Conservation (phyloP, 2,113 vertebrate genomes). For the Zootoca vivipara region DNA sequence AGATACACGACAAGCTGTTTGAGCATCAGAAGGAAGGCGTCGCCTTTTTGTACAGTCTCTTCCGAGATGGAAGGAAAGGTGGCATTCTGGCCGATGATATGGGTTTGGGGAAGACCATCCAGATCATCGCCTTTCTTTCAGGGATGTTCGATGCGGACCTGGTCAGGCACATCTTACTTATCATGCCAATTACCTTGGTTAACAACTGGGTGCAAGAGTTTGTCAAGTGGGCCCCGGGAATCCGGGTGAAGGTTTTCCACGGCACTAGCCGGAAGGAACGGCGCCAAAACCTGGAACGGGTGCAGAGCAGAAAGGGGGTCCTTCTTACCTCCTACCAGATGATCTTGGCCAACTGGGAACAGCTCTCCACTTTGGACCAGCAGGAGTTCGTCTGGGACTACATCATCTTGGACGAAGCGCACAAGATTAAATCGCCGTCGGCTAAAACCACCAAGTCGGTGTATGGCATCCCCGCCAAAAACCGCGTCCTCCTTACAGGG, state of each 20-base stretch:
- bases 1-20: slow-evolving; percentile 85
- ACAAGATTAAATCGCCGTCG: slow-evolving; percentile 91
- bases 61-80: slow-evolving; percentile 78
- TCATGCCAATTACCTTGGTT: slow-evolving; percentile 93
- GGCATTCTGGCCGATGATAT: slow-evolving; percentile 96
- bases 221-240: slow-evolving; percentile 87
- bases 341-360: slow-evolving; percentile 93
- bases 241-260: slow-evolving; percentile 91
- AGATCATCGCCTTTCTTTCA: slow-evolving; percentile 93
- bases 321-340: slow-evolving; percentile 92
- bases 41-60: slow-evolving; percentile 87
- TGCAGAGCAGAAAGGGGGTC: slow-evolving; percentile 84
- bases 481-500: slow-evolving; percentile 90
- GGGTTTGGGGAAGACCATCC: slow-evolving; percentile 96
- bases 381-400: slow-evolving; percentile 91
- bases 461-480: slow-evolving; percentile 77
- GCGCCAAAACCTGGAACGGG: slow-evolving; percentile 80
- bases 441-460: slow-evolving; percentile 90
- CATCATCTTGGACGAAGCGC: slow-evolving; percentile 91
- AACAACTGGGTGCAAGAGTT: slow-evolving; percentile 91
- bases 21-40: slow-evolving; percentile 89
- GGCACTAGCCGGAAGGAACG: slow-evolving; percentile 85
- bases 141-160: slow-evolving; percentile 90
- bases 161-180: slow-evolving; percentile 77
- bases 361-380: slow-evolving; percentile 76